These are phyloP conservation scores for Galbula dea DNA, from an alignment of 2,113 vertebrate species.

Conservation along the genomic window DNA sequence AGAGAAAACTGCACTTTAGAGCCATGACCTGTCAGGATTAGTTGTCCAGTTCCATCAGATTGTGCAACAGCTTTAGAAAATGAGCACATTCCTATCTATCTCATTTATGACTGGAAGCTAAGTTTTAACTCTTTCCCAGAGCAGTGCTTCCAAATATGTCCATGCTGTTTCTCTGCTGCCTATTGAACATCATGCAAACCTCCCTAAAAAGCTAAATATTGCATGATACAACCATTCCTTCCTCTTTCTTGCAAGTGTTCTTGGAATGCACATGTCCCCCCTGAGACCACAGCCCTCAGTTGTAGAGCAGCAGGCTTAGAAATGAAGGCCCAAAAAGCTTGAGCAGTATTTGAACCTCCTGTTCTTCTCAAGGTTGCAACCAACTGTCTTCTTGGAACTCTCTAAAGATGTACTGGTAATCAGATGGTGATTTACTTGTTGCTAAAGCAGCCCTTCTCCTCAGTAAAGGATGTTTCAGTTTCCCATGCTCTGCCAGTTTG, in stretches of 20 bases:
- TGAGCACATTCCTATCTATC: not conserved
- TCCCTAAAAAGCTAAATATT: not conserved
- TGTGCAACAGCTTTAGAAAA: conserved; percentile 31
- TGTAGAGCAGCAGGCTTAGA: not conserved
- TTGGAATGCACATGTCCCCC: not conserved
- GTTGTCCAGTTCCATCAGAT: not conserved
- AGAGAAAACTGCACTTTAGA: not conserved
- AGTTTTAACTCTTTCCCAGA: conserved; percentile 4
- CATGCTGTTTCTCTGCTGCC: not conserved
- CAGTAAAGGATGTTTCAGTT: not conserved
- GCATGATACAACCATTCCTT: not conserved
- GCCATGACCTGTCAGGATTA: not conserved
- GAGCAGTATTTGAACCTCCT: not conserved
- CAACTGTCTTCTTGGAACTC: not conserved
- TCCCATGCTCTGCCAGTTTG: not conserved
- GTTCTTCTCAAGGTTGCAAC: not conserved
- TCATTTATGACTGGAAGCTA: conserved; percentile 18
- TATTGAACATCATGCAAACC: not conserved
- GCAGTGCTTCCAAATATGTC: not conserved
- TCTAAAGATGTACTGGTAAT: no score
- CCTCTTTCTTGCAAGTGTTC: not conserved
- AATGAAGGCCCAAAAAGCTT: not conserved
- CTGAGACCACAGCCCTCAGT: not conserved
- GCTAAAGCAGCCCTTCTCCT: not conserved
- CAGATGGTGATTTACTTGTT: no score